A percentile compares a stretch with the other conserved stretches of the same genome.
Evolutionary conservation across 1,140 invertebrate genomes (phyloP).

Genomic region (Tyrophagus putrescentiae): DNA sequence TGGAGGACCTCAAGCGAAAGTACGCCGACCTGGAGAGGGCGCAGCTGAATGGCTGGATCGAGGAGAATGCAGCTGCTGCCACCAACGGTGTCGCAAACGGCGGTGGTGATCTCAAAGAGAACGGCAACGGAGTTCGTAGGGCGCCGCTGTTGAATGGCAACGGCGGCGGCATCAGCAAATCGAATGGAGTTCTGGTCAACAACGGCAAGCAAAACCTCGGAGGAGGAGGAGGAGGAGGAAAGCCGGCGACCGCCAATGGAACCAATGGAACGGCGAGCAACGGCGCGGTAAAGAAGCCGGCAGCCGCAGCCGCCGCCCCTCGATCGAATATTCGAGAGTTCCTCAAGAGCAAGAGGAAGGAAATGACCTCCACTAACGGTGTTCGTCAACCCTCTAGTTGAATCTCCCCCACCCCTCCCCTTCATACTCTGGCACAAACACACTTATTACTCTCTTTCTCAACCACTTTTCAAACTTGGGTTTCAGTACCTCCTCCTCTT

Average conservation of each 20-base stretch:
- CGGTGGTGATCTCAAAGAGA: too few relatives aligned
- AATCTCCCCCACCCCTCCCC: too few relatives aligned
- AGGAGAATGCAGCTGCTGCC: background rate
- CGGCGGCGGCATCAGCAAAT: background rate
- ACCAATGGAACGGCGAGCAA: background rate
- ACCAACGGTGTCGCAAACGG: background rate
- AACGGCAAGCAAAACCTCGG: background rate
- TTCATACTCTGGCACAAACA: too few relatives aligned
- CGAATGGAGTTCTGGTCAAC: background rate
- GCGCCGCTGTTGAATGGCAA: background rate
- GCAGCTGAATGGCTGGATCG: conserved; percentile 4
- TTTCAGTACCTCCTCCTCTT: too few relatives aligned
- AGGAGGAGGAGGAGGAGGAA: background rate
- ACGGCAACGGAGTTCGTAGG: too few relatives aligned
- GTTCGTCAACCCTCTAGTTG: too few relatives aligned
- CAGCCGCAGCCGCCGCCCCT: too few relatives aligned
- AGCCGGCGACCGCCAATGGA: background rate
- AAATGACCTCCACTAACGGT: background rate
- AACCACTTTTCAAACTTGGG: too few relatives aligned
- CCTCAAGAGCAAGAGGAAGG: conserved; percentile 2
- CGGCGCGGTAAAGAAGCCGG: background rate
- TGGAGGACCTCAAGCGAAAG: conserved; percentile 54
- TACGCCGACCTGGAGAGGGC: background rate
- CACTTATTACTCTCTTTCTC: too few relatives aligned
- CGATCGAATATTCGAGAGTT: conserved; percentile 10